These are phyloP conservation scores for Tetragonisca angustula DNA, from an alignment of 2,888 invertebrate species.

Conservation along the genomic window DNA sequence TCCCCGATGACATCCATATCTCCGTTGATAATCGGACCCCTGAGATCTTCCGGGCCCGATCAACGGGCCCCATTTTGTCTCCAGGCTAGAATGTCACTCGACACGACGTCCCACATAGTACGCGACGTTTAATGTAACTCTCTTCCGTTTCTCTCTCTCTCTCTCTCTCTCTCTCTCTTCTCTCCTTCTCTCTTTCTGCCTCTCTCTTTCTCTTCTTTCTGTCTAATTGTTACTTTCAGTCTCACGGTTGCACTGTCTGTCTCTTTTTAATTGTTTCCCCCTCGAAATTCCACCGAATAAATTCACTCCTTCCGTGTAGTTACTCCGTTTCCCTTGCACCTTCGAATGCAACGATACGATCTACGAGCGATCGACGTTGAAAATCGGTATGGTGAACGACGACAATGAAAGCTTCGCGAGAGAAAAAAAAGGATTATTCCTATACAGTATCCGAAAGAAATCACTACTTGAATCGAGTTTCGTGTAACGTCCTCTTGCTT, in stretches of 20 bases:
- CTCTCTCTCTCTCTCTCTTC: slow-evolving; percentile 13
- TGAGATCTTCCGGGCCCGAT: slow-evolving; percentile 78
- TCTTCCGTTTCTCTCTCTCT: slow-evolving; percentile 48
- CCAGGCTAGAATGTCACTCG: slow-evolving; percentile 67
- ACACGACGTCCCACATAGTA: slow-evolving; percentile 72
- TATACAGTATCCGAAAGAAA: slow-evolving; percentile 10
- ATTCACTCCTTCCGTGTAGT: slow-evolving; percentile 33
- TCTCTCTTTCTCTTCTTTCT: not conserved
- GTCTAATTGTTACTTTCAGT: not conserved
- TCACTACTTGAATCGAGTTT: slow-evolving; percentile 23
- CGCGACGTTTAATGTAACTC: slow-evolving; percentile 51
- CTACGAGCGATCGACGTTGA: slow-evolving; percentile 42
- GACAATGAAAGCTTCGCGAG: slow-evolving; percentile 41
- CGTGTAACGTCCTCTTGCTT: not conserved
- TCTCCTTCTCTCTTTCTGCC: too few relatives aligned
- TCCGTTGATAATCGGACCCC: slow-evolving; percentile 77
- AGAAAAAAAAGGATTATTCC: not conserved
- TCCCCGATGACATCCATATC: slow-evolving; percentile 84
- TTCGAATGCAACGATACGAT: slow-evolving; percentile 47
- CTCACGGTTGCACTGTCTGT: not conserved
- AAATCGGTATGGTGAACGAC: slow-evolving; percentile 47
- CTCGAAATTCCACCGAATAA: slow-evolving; percentile 28
- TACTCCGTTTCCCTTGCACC: slow-evolving; percentile 33
- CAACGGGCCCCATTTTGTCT: slow-evolving; percentile 81
- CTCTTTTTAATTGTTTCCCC: slow-evolving; percentile 3